Percentiles rank a stretch among this genome's conserved stretches.
Conservation (phyloP, 2,113 vertebrate genomes). For the Takifugu bimaculatus region DNA sequence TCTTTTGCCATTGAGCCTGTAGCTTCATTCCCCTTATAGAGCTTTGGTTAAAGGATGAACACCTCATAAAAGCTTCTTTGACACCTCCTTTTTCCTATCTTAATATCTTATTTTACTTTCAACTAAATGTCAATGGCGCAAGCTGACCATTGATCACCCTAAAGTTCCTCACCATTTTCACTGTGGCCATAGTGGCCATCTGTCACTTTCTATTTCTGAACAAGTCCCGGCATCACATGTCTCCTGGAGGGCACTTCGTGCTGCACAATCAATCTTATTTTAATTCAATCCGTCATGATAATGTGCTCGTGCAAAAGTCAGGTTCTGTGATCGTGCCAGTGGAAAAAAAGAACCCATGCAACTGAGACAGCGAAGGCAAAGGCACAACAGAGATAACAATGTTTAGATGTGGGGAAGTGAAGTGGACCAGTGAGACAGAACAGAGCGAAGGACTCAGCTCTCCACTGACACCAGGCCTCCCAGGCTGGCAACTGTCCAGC, state of each 20-base stretch:
- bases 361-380: slow-evolving; percentile 25
- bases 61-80: too few species aligned
- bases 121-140: neutral
- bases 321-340: slow-evolving; percentile 5
- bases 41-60: too few species aligned
- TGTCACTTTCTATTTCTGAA: slow-evolving; percentile 53
- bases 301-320: slow-evolving; percentile 35
- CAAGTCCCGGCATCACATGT: slow-evolving; percentile 14
- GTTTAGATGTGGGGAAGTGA: slow-evolving; percentile 56
- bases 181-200: slow-evolving; percentile 33
- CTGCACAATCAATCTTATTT: slow-evolving; percentile 16
- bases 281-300: slow-evolving; percentile 25
- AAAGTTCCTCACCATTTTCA: neutral
- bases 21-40: too few species aligned
- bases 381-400: slow-evolving; percentile 48
- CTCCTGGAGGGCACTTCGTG: slow-evolving; percentile 18
- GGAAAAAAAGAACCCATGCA: slow-evolving; percentile 17
- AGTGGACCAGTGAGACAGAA: slow-evolving; percentile 55
- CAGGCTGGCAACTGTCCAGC: slow-evolving; percentile 63
- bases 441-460: slow-evolving; percentile 49
- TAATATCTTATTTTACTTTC: too few species aligned
- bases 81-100: too few species aligned
- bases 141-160: neutral
- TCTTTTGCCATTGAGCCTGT: too few species aligned
- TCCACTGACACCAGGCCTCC: slow-evolving; percentile 49